Percentiles rank a stretch among this genome's conserved stretches.
These are phyloP conservation scores for Odobenus rosmarus DNA, from an alignment of 2,113 vertebrate genomes.

Conservation along the genomic window DNA sequence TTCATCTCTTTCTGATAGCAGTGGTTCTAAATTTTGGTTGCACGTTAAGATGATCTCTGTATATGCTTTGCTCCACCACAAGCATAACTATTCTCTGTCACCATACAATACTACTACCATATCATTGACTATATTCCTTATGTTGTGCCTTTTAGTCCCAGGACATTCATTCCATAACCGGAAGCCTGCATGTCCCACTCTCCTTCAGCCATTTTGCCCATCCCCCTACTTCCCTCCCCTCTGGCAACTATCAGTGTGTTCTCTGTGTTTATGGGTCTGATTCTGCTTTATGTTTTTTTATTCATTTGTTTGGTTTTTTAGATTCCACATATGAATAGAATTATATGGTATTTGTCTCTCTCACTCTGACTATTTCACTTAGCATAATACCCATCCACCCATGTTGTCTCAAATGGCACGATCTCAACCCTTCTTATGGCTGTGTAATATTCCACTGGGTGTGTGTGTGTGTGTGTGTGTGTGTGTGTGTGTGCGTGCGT, in stretches of 20 bases:
- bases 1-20: background rate
- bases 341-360: background rate
- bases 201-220: background rate
- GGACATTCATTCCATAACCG: background rate
- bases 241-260: background rate
- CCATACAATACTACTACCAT: background rate
- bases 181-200: background rate
- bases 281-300: background rate
- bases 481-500: background rate
- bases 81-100: background rate
- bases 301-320: background rate
- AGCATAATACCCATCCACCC: background rate
- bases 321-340: background rate
- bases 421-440: background rate
- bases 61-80: background rate
- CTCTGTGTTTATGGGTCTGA: background rate
- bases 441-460: background rate
- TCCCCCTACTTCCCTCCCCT: background rate
- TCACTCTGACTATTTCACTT: background rate
- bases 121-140: background rate
- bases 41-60: background rate
- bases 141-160: background rate
- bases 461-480: background rate
- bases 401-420: background rate
- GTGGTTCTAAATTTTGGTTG: background rate